phyloP scores from a whole-genome alignment of 2,888 invertebrate species.

The Brenthis daphne region DNA sequence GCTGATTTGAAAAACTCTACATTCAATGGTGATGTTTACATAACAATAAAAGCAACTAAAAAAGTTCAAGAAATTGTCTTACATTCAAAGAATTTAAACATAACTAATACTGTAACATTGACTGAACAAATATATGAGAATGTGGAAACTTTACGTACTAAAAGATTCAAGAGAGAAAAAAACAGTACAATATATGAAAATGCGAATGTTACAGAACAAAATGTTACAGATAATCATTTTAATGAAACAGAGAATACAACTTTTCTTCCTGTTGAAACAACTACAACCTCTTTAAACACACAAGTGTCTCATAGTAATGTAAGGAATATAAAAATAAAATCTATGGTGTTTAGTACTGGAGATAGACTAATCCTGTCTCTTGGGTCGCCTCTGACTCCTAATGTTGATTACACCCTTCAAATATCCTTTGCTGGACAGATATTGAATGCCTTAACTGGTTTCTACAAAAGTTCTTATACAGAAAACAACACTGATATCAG shows the following conservation, averaged over 20 bases:
- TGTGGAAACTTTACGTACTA: slow-evolving; percentile 54
- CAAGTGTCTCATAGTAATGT: slow-evolving; percentile 69
- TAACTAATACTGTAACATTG: slow-evolving; percentile 62
- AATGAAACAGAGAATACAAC: slow-evolving; percentile 37
- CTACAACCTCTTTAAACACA: slow-evolving; percentile 49
- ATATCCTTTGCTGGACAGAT: slow-evolving; percentile 80
- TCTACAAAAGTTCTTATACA: slow-evolving; percentile 85
- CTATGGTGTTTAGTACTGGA: slow-evolving; percentile 59
- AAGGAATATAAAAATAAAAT: slow-evolving; percentile 61
- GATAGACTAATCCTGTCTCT: slow-evolving; percentile 62
- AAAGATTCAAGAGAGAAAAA: slow-evolving; percentile 51
- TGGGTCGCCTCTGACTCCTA: slow-evolving; percentile 65
- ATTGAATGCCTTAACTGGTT: slow-evolving; percentile 84
- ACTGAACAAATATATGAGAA: slow-evolving; percentile 75
- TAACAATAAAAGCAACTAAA: slow-evolving; percentile 68
- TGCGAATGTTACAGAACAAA: slow-evolving; percentile 27
- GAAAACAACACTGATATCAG: slow-evolving; percentile 70
- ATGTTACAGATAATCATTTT: slow-evolving; percentile 33
- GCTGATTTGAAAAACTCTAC: slow-evolving; percentile 73
- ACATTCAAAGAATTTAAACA: slow-evolving; percentile 75
- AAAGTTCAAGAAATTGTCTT: slow-evolving; percentile 71
- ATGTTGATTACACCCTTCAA: slow-evolving; percentile 80
- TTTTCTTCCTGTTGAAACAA: slow-evolving; percentile 28
- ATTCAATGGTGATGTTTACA: slow-evolving; percentile 72
- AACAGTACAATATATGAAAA: slow-evolving; percentile 21